Evolutionary conservation across 2,888 invertebrate species (phyloP).

Genomic region (Antheraea assamensis): DNA sequence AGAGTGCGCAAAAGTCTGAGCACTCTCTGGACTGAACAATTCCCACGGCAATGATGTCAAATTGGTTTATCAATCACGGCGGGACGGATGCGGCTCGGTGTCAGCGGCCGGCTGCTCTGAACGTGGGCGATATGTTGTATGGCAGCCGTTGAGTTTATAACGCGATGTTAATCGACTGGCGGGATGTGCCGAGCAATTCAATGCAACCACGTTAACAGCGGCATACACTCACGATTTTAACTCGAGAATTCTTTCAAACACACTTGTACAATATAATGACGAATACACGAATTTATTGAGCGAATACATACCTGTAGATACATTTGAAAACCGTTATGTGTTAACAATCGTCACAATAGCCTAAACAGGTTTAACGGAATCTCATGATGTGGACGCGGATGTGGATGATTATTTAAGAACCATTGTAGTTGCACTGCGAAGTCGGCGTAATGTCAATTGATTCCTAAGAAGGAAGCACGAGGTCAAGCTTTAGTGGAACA

Average conservation of each 20-base stretch:
- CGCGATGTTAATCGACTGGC: constrained; percentile 53
- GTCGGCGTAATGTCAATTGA: constrained; percentile 49
- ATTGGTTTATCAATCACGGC: constrained; percentile 76
- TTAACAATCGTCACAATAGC: constrained; percentile 48
- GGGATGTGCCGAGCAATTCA: constrained; percentile 51
- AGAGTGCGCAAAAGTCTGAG: background rate
- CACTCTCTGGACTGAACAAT: constrained; percentile 41
- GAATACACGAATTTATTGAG: constrained; percentile 27
- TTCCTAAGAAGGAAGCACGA: constrained; percentile 56
- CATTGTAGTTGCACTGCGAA: constrained; percentile 43
- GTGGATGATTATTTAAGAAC: constrained; percentile 50
- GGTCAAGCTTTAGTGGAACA: constrained; percentile 57
- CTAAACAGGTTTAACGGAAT: constrained; percentile 56
- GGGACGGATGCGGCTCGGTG: constrained; percentile 68
- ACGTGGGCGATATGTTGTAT: constrained; percentile 63
- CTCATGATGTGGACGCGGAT: constrained; percentile 51
- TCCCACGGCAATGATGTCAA: constrained; percentile 77
- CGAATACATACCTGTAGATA: constrained; percentile 3
- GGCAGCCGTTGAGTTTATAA: constrained; percentile 59
- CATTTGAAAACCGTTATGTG: constrained; percentile 47
- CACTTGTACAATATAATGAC: constrained; percentile 11
- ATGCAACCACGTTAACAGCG: constrained; percentile 35
- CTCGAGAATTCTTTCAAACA: constrained; percentile 20
- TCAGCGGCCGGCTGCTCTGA: constrained; percentile 43
- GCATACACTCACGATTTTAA: constrained; percentile 29